Evolutionary conservation across 2,797 vertebrate species (phyloP).

Genomic region (Tenualosa thibaudeaui): DNA sequence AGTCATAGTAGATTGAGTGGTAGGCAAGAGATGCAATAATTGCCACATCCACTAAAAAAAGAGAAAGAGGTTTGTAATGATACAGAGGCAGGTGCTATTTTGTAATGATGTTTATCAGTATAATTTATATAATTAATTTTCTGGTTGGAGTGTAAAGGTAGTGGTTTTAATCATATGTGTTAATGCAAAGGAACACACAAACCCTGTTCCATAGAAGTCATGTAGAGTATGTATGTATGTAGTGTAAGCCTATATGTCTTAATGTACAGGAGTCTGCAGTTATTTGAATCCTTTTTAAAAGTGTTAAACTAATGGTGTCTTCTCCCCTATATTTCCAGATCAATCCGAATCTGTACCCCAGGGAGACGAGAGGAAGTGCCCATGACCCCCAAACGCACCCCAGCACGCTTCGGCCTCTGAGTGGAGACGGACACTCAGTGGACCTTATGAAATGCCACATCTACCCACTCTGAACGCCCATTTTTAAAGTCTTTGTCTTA

Average conservation of each 20-base stretch:
- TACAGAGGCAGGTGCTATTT: not conserved
- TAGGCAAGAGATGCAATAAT: not conserved
- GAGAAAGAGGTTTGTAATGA: not conserved
- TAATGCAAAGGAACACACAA: not conserved
- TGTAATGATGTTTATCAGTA: not conserved
- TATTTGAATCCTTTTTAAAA: not conserved
- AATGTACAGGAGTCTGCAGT: not conserved
- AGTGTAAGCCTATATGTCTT: too few relatives aligned
- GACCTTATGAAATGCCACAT: slow-evolving; percentile 34
- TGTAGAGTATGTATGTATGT: not conserved
- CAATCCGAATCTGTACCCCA: slow-evolving; percentile 91
- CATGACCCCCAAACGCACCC: slow-evolving; percentile 88
- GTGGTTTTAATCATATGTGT: not conserved
- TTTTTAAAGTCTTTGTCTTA: not conserved
- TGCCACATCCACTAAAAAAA: not conserved
- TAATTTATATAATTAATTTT: not conserved
- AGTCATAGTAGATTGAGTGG: not conserved
- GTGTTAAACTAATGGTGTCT: slow-evolving; percentile 3
- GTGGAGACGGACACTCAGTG: not conserved
- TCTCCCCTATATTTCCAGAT: slow-evolving; percentile 67
- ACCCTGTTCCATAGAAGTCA: not conserved
- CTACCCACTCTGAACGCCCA: slow-evolving; percentile 12
- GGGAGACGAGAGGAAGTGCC: slow-evolving; percentile 90
- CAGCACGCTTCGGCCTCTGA: slow-evolving; percentile 91
- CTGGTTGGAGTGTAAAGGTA: not conserved